Base-by-base conservation (phyloP, 2,888 invertebrate genomes). In the Aphodius sticticus region DNA sequence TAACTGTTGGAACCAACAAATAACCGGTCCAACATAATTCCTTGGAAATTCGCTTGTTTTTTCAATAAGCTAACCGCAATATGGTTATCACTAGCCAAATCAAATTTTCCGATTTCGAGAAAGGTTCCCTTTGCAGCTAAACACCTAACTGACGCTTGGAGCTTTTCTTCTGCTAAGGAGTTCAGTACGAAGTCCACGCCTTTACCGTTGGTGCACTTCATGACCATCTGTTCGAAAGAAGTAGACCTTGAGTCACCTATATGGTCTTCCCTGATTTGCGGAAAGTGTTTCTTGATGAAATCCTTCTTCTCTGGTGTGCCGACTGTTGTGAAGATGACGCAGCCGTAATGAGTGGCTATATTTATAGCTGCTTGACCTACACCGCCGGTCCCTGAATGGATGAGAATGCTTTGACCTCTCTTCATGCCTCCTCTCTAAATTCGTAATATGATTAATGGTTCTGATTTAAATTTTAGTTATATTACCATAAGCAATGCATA, bases 121-220 rank as follows among this genome's bases (percentile, higher is more conserved):
- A 97, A 97, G 80, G 94, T 91, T 6, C 96, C 93, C 0, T 90
- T 88, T 2, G 83, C 81, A 0, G 90, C 92, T 6, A 94, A 86
- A 83, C 94, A 94, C 2, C 93, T 89, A 0, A 93, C 87, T 0
- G 93, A 93, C 0, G 93, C 95, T 86, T 93, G 92, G 0, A 98
- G 91, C 88, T 97, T 97, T 72, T 98, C 97, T 85, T 96, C 97
- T 0, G 97, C 93, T 76, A 99, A 90, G 0, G 97, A 97, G 89
- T 99, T 99, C 9, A 97, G 89, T 12, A 99, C 95, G 80, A 98
- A 89, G 89, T 99, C 96, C 6, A 99, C 98, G 80, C 98, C 98
- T 84, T 92, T 92, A 53, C 98, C 98, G 82, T 92, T 90, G 0
- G 98, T 98, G 86, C 94, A 93, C 74, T 91, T 91, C 88, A 96